phyloP scores from a whole-genome alignment of 1,140 invertebrate genomes.

The Psilanteris sp. region DNA sequence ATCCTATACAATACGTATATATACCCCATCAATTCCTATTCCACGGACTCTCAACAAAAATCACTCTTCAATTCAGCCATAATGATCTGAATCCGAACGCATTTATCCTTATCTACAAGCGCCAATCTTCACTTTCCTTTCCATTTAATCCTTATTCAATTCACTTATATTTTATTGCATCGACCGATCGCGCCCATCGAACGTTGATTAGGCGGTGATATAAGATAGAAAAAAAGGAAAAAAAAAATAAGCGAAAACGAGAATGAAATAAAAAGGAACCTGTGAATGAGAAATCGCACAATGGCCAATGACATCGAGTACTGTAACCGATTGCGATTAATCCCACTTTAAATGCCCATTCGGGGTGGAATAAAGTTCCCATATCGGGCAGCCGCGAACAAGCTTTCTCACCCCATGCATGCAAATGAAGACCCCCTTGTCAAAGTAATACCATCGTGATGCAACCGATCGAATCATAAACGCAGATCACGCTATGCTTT shows the following conservation, averaged over 20 bases:
- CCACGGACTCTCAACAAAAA: too few species aligned
- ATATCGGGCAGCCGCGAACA: slow-evolving; percentile 40
- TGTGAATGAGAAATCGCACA: slow-evolving; percentile 37
- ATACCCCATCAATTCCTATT: too few species aligned
- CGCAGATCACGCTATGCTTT: slow-evolving; percentile 67
- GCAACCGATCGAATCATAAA: slow-evolving; percentile 73
- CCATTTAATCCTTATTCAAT: too few species aligned
- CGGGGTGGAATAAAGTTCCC: slow-evolving; percentile 54
- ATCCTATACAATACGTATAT: too few species aligned
- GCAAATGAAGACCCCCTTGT: slow-evolving; percentile 61
- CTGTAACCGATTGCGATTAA: slow-evolving; percentile 52
- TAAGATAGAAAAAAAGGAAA: too few species aligned
- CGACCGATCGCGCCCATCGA: too few species aligned
- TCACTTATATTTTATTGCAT: too few species aligned
- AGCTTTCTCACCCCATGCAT: slow-evolving; percentile 48
- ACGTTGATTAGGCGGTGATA: too few species aligned
- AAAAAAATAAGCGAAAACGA: background rate
- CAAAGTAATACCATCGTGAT: slow-evolving; percentile 51
- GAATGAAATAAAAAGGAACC: slow-evolving; percentile 19
- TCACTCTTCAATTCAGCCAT: too few species aligned
- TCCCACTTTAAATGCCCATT: slow-evolving; percentile 63
- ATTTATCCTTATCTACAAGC: too few species aligned
- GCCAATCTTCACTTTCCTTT: too few species aligned
- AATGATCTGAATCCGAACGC: too few species aligned
- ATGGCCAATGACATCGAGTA: slow-evolving; percentile 49